A percentile compares a stretch with the other conserved stretches of the same genome.
Conservation (phyloP, 2,888 invertebrate species). For the Andrena hattorfiana region DNA sequence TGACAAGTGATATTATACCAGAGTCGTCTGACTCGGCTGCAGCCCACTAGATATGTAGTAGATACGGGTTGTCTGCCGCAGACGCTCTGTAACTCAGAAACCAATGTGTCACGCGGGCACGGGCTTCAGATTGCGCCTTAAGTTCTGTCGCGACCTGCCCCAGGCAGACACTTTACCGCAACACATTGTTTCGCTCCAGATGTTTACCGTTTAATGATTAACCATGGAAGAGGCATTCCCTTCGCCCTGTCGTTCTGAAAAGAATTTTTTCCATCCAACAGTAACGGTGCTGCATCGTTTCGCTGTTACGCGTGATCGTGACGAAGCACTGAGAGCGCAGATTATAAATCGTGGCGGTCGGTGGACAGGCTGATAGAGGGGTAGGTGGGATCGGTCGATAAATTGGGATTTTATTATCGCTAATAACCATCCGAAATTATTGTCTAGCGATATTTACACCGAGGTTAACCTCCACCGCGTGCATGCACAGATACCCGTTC, state of each 20-base stretch:
- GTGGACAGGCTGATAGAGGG: not conserved
- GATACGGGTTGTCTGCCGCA: slow-evolving; percentile 76
- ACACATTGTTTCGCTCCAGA: slow-evolving; percentile 7
- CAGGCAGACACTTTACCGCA: slow-evolving; percentile 51
- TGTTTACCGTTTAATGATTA: slow-evolving; percentile 7
- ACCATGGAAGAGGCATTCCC: not conserved
- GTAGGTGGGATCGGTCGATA: slow-evolving; percentile 74
- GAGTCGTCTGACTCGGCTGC: slow-evolving; percentile 70
- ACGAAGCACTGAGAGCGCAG: slow-evolving; percentile 72
- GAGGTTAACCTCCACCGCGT: slow-evolving; percentile 68
- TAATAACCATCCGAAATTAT: slow-evolving; percentile 84
- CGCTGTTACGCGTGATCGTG: slow-evolving; percentile 68
- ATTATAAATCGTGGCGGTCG: slow-evolving; percentile 76
- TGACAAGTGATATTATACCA: slow-evolving; percentile 81
- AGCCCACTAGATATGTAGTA: slow-evolving; percentile 69
- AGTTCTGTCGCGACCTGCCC: slow-evolving; percentile 66
- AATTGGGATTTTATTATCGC: slow-evolving; percentile 84
- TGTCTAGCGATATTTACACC: slow-evolving; percentile 82
- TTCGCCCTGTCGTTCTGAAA: slow-evolving; percentile 3
- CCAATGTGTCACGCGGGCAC: slow-evolving; percentile 73
- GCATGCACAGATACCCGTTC: not conserved
- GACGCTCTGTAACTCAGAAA: slow-evolving; percentile 79
- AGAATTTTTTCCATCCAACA: slow-evolving; percentile 40
- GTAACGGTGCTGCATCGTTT: slow-evolving; percentile 51
- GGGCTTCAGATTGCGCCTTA: slow-evolving; percentile 61